phyloP scores from a whole-genome alignment of 1,140 invertebrate species.

The Bradynema listronoti region DNA sequence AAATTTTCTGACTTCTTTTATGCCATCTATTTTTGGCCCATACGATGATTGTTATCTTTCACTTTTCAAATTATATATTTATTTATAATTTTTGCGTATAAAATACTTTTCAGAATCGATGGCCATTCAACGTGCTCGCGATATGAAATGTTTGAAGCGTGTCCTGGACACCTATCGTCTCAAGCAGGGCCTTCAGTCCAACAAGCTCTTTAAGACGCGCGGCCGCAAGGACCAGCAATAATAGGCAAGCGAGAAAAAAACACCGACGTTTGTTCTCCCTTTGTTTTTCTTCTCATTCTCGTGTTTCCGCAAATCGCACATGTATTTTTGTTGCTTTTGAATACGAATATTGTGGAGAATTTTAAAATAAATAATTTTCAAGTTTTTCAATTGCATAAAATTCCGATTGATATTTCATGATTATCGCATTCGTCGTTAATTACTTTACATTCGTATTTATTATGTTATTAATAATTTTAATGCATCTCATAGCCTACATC shows the following conservation, averaged over 20 bases:
- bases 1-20: too few species aligned
- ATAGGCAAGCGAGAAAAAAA: slow-evolving; percentile 6
- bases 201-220: slow-evolving; percentile 29
- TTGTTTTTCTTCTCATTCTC: too few species aligned
- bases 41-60: background rate
- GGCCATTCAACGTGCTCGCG: slow-evolving; percentile 68
- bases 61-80: background rate
- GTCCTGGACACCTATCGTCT: slow-evolving; percentile 71
- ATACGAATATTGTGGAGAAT: too few species aligned
- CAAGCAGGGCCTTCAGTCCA: slow-evolving; percentile 70
- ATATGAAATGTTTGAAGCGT: slow-evolving; percentile 75
- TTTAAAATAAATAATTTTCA: too few species aligned
- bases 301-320: too few species aligned
- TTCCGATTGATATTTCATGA: too few species aligned
- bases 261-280: background rate
- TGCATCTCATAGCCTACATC: too few species aligned
- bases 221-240: slow-evolving; percentile 33
- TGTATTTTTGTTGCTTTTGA: too few species aligned
- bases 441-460: background rate
- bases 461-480: background rate
- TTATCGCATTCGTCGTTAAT: slow-evolving; percentile 7
- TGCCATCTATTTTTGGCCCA: too few species aligned
- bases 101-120: slow-evolving; percentile 22
- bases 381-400: too few species aligned
- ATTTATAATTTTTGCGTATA: background rate